Conservation (phyloP, 1,140 invertebrate species). For the Drosophila ficusphila region DNA sequence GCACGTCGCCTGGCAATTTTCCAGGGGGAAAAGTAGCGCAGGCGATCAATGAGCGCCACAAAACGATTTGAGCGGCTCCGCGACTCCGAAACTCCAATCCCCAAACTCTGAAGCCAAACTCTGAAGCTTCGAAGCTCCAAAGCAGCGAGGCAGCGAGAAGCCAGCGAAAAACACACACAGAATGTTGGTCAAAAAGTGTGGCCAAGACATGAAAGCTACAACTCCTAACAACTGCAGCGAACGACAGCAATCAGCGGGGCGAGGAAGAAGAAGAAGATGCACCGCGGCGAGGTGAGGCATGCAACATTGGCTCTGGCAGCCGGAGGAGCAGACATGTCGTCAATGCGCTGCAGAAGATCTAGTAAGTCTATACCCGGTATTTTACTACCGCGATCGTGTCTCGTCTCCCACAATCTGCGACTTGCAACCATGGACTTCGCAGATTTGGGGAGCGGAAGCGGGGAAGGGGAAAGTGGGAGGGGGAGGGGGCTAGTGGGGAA, state of each 20-base stretch:
- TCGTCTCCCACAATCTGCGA: conserved; percentile 58
- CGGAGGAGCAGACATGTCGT: conserved; percentile 70
- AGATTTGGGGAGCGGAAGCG: not conserved
- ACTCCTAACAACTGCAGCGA: conserved; percentile 81
- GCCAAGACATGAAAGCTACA: conserved; percentile 82
- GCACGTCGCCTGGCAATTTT: conserved; percentile 74
- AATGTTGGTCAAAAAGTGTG: conserved; percentile 83
- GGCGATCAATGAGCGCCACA: conserved; percentile 69
- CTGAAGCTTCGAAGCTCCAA: no score
- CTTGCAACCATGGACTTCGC: not conserved
- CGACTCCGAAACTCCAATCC: conserved; percentile 16
- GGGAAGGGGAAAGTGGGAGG: not conserved
- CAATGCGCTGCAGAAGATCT: conserved; percentile 77
- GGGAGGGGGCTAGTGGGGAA: conserved; percentile 2
- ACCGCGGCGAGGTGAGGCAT: conserved; percentile 12
- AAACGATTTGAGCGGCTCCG: conserved; percentile 53
- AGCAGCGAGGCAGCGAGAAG: no score
- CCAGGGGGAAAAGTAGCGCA: conserved; percentile 71
- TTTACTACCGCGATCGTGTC: conserved; percentile 81
- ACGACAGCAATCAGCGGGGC: conserved; percentile 72
- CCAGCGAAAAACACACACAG: conserved; percentile 62
- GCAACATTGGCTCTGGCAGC: conserved; percentile 2
- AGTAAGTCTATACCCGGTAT: conserved; percentile 75
- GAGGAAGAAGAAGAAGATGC: conserved; percentile 42
- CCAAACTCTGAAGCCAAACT: no score